Percentiles rank a stretch among this genome's conserved stretches.
phyloP scores from a whole-genome alignment of 2,113 vertebrate genomes.

The Otus sunia region DNA sequence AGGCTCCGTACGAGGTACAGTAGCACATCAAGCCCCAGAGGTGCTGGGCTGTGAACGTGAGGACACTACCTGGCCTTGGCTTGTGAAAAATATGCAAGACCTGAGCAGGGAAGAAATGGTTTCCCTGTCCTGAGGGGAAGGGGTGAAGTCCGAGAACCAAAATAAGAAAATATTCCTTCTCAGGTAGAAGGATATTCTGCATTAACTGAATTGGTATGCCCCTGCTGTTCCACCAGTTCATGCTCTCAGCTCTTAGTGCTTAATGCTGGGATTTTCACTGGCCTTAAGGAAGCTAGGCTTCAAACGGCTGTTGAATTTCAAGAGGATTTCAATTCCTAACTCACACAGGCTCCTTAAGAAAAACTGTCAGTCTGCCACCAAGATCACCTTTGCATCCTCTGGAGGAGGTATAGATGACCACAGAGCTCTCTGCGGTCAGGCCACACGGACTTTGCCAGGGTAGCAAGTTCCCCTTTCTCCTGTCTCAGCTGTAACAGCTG shows the following conservation, averaged over 20 bases:
- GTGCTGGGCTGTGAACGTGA: background rate
- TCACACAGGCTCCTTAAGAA: background rate
- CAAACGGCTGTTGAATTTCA: background rate
- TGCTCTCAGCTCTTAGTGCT: background rate
- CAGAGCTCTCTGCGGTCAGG: background rate
- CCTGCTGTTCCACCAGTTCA: background rate
- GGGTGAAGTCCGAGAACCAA: background rate
- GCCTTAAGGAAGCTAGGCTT: background rate
- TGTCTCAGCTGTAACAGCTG: background rate
- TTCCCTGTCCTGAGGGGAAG: background rate
- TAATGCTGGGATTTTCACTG: background rate
- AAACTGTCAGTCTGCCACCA: background rate
- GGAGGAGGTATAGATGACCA: background rate
- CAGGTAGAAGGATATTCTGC: background rate
- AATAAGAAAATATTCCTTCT: background rate
- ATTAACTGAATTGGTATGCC: background rate
- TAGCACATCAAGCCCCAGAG: background rate
- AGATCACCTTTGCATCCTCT: background rate
- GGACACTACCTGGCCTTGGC: background rate
- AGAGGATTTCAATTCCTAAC: background rate
- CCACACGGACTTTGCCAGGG: accelerated
- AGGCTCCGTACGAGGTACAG: constrained; percentile 61
- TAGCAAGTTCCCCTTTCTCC: background rate
- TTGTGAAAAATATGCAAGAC: background rate
- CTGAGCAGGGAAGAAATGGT: background rate